A percentile compares a stretch with the other conserved stretches of the same genome.
These are phyloP conservation scores for Abrostola triplasia DNA, from an alignment of 2,888 invertebrate genomes.

Conservation along the genomic window DNA sequence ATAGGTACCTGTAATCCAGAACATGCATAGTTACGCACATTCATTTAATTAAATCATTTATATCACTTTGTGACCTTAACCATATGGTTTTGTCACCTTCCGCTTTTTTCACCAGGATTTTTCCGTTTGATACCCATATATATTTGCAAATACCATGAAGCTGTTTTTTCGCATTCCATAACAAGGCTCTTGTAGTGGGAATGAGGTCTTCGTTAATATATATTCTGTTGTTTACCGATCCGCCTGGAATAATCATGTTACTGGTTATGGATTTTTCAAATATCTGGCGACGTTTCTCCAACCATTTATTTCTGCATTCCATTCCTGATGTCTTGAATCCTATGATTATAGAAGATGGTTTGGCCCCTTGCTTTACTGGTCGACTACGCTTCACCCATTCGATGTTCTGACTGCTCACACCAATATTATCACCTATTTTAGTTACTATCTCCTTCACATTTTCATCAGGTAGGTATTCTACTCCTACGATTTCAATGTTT, in stretches of 20 bases:
- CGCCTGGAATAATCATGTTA: constrained; percentile 3
- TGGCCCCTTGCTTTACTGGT: constrained; percentile 1
- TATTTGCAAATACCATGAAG: constrained; percentile 1
- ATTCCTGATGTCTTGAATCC: constrained; percentile 1
- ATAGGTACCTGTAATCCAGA: neutral
- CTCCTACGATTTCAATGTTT: constrained; percentile 14
- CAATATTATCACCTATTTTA: constrained; percentile 3
- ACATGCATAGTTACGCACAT: constrained; percentile 1
- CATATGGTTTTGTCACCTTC: constrained; percentile 8
- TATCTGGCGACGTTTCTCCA: constrained; percentile 3
- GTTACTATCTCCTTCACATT: constrained; percentile 7
- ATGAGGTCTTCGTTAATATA: constrained; percentile 8
- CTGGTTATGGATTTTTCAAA: constrained; percentile 2
- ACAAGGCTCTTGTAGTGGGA: neutral
- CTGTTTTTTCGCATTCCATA: constrained; percentile 8
- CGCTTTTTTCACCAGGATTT: constrained; percentile 8
- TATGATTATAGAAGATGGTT: constrained; percentile 3
- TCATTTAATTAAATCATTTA: constrained; percentile 1
- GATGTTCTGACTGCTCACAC: constrained; percentile 1
- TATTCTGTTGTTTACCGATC: constrained; percentile 3
- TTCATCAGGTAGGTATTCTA: constrained; percentile 9
- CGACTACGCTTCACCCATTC: constrained; percentile 9
- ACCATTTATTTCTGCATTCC: constrained; percentile 4
- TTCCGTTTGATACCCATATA: constrained; percentile 10
- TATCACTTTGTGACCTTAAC: neutral